Evolutionary conservation across 2,797 vertebrate species (phyloP).

Genomic region (Acanthurus tractus): DNA sequence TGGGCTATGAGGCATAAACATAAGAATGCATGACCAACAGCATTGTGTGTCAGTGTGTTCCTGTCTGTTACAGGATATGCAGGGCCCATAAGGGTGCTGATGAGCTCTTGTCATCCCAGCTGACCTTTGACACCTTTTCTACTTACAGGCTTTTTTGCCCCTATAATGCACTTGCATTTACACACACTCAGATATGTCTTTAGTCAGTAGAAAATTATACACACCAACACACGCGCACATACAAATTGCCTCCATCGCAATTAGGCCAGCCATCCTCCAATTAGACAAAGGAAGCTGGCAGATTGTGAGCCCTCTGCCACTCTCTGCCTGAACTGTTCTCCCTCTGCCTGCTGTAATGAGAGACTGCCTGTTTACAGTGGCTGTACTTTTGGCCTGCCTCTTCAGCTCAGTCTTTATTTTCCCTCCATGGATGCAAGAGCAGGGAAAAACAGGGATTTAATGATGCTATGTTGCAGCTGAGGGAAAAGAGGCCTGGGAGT

Average conservation of each 20-base stretch:
- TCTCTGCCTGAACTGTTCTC: slow-evolving; percentile 70
- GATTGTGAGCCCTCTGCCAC: slow-evolving; percentile 77
- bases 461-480: slow-evolving; percentile 50
- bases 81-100: slow-evolving; percentile 38
- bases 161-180: slow-evolving; percentile 25
- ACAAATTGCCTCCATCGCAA: slow-evolving; percentile 61
- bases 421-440: slow-evolving; percentile 33
- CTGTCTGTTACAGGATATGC: slow-evolving; percentile 45
- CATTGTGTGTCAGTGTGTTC: not conserved
- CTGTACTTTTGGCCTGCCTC: slow-evolving; percentile 58
- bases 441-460: slow-evolving; percentile 59
- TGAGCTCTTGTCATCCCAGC: slow-evolving; percentile 42
- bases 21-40: slow-evolving; percentile 3
- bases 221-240: not conserved
- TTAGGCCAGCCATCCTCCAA: slow-evolving; percentile 79
- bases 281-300: slow-evolving; percentile 78
- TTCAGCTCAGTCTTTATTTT: slow-evolving; percentile 55
- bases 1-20: slow-evolving; percentile 6
- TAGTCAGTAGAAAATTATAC: not conserved
- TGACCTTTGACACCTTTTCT: slow-evolving; percentile 54
- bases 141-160: slow-evolving; percentile 32
- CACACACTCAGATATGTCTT: not conserved
- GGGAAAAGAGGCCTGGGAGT: slow-evolving; percentile 17
- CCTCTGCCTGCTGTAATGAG: slow-evolving; percentile 74
- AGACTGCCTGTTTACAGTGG: slow-evolving; percentile 73